Evolutionary conservation across 2,888 invertebrate species (phyloP), one percentile per base, ranked within the genome.

Genomic region (Protodeltote pygarga): DNA sequence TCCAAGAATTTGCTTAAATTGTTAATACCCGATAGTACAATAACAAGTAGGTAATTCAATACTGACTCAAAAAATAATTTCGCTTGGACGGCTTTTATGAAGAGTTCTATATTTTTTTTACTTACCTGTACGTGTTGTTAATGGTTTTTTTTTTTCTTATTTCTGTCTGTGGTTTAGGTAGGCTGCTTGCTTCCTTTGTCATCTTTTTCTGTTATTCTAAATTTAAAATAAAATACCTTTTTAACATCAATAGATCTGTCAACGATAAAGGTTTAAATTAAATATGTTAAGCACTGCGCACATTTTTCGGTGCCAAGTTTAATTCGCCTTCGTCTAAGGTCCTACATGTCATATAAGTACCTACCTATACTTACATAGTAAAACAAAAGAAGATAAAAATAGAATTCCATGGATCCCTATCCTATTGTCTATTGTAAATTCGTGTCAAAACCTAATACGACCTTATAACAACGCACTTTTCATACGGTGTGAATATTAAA

Each of bases 401-500:
- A 76, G 60, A 69, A 62, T 73, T 76, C 74, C 66, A 67, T 65
- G 73, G 60, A 75, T 73, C 63, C 53, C 57, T 55, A 58, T 54
- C 57, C 73, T 80, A 74, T 75, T 71, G 70, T 65, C 55, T 68
- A 76, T 77, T 78, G 73, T 75, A 75, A 76, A 87, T 86, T 83
- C 83, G 66, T 72, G 75, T 79, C 82, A 79, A 85, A 81, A 77
- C 74, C 68, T 76, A 82, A 83, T 79, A 77, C 77, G 81, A 79
- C 85, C 84, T 86, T 85, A 82, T 81, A 83, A 80, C 83, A 79
- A 78, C 81, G 76, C 77, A 77, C 75, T 79, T 80, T 80, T 77
- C 75, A 77, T 80, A 81, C 79, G 86, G 78, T 79, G 76, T 83
- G 87, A 89, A 90, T 89, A 80, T 81, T 80, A 85, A 90, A 77